Conservation (phyloP, 1,140 invertebrate species). For the Plutomurus gul region DNA sequence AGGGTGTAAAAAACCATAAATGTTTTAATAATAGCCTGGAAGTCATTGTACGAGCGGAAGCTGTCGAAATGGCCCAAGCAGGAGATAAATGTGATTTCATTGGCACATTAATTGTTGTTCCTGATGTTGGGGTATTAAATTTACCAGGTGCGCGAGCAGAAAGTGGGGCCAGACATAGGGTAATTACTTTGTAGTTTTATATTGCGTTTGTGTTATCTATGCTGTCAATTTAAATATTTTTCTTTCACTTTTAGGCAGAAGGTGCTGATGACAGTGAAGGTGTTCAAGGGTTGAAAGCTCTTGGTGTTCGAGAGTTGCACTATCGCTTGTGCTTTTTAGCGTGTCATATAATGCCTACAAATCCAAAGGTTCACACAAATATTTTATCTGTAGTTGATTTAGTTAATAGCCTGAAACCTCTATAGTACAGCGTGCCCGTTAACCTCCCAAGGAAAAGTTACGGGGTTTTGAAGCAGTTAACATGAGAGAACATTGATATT, state of each 20-base stretch:
- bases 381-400: neutral
- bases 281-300: constrained; percentile 84
- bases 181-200: constrained; percentile 51
- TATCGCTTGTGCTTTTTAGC: constrained; percentile 95
- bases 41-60: constrained; percentile 92
- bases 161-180: constrained; percentile 71
- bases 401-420: neutral
- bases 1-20: neutral
- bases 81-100: constrained; percentile 93
- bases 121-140: constrained; percentile 88
- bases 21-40: constrained; percentile 72
- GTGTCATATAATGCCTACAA: constrained; percentile 85
- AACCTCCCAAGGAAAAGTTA: too few species aligned
- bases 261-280: constrained; percentile 82
- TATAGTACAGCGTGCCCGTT: too few species aligned
- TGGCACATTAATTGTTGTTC: constrained; percentile 95
- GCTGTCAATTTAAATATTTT: constrained; percentile 2
- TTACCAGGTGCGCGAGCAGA: constrained; percentile 85
- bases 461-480: too few species aligned
- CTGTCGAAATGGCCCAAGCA: constrained; percentile 94
- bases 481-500: too few species aligned
- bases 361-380: constrained; percentile 68
- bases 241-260: constrained; percentile 56
- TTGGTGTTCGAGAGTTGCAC: constrained; percentile 94
- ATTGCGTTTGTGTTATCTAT: neutral